Conservation (phyloP, 2,113 vertebrate genomes). For the Polypterus senegalus region DNA sequence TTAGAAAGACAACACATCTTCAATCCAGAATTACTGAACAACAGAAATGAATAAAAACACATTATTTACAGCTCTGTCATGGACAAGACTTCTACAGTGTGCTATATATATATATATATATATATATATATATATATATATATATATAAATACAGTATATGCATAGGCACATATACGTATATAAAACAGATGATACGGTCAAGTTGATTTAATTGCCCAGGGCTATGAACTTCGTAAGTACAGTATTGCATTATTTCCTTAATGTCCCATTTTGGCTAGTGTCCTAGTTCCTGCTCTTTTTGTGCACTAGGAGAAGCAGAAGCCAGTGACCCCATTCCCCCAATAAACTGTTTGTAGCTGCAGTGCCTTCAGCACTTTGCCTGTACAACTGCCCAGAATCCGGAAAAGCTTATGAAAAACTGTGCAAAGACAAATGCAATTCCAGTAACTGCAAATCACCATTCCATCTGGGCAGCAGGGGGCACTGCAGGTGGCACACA, state of each 20-base stretch:
- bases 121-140: constrained; percentile 31
- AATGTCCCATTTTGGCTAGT: no score
- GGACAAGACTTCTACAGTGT: constrained; percentile 53
- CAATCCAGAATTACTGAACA: constrained; percentile 60
- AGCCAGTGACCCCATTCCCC: no score
- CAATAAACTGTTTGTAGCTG: no score
- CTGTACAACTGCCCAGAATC: no score
- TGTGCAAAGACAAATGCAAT: no score
- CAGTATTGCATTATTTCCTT: constrained; percentile 13
- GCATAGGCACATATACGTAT: not conserved
- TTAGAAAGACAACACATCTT: constrained; percentile 56
- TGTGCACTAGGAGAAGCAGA: no score
- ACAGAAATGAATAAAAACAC: constrained; percentile 72
- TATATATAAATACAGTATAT: not conserved
- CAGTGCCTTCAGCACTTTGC: no score
- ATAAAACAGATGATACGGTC: constrained; percentile 53
- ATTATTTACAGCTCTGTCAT: constrained; percentile 61
- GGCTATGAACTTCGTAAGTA: constrained; percentile 54
- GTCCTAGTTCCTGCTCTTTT: no score
- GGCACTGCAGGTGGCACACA: no score
- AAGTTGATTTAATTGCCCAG: constrained; percentile 43
- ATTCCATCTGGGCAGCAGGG: no score
- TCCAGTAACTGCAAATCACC: no score
- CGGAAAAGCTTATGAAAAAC: no score
- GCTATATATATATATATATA: constrained; percentile 59